Evolutionary conservation across 2,113 vertebrate species (phyloP), one percentile per base, ranked within the genome.

Genomic region (Psittacus erithacus): DNA sequence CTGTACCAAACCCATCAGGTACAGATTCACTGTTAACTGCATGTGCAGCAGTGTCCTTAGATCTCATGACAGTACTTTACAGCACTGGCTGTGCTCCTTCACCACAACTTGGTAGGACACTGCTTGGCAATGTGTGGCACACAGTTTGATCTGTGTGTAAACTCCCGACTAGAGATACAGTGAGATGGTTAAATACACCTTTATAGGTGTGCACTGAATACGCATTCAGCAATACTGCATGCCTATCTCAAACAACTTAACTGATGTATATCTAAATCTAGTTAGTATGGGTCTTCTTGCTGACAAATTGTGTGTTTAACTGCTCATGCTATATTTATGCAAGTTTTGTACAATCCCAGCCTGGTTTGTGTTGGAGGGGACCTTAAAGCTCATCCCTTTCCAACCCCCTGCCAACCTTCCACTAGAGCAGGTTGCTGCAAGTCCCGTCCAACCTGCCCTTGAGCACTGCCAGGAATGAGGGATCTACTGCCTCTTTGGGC

Each of bases 311-410:
- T 71, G 64, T 18, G 22, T 13, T 62, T 76, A 39, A 41, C n/a
- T 3, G 0, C 33, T 44, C 0, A 0, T 35, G 11, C 23, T 38
- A 2, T 31, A 57, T 74, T 25, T 25, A 25, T 8, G n/a, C 7
- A 5, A 1, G 0, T 27, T 59, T 59, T 35, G 33, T 24, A 35
- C 57, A 24, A 31, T 59, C 43, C 11, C 4, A 24, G 23, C 14
- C 14, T 3, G 22, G 19, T 5, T 53, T 73, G 46, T 27, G 39
- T 17, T 9, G 29, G 55, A 15, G 39, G 14, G 44, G 17, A 35
- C 17, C 13, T 18, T 11, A 33, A 27, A 52, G 7, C 16, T 2
- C 64, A 7, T 0, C 38, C 3, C 3, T 3, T 25, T 9, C 27
- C 70, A 55, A 9, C 3, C 4, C 33, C 43, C 23, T n/a, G 38